phyloP scores from a whole-genome alignment of 1,140 invertebrate species.

The Triops longicaudatus region DNA sequence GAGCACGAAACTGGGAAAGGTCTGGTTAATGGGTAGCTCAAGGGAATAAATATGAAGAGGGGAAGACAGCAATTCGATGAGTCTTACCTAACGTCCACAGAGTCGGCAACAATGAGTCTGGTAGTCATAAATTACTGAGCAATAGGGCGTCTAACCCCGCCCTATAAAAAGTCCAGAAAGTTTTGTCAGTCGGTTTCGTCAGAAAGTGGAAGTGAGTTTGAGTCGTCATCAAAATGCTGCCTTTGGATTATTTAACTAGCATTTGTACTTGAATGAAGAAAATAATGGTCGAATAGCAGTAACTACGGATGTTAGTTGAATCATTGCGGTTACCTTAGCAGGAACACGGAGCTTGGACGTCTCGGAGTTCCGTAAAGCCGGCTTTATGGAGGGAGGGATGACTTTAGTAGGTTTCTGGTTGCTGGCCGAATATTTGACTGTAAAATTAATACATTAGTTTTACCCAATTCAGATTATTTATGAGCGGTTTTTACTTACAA shows the following conservation, averaged over 20 bases:
- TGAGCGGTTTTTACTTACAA: background rate
- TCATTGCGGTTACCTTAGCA: slow-evolving; percentile 13
- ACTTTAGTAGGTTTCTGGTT: background rate
- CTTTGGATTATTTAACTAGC: background rate
- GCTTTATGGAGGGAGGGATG: background rate
- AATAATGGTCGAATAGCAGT: background rate
- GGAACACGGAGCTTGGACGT: background rate
- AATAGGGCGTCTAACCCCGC: background rate
- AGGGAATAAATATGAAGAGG: background rate
- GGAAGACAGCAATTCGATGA: background rate
- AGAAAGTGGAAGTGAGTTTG: background rate
- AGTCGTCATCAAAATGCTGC: slow-evolving; percentile 1
- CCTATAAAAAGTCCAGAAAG: background rate
- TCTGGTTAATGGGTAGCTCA: no score
- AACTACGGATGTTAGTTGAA: background rate
- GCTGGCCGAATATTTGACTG: background rate
- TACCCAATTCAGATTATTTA: background rate
- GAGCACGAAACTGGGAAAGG: no score
- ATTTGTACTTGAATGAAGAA: background rate
- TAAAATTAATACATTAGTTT: background rate
- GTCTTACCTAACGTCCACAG: background rate
- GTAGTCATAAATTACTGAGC: slow-evolving; percentile 12
- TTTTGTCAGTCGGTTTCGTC: background rate
- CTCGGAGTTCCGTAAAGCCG: background rate
- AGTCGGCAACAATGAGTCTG: slow-evolving; percentile 6